These are phyloP conservation scores for Lysiphlebus fabarum DNA, from an alignment of 1,140 invertebrate species.

Conservation along the genomic window DNA sequence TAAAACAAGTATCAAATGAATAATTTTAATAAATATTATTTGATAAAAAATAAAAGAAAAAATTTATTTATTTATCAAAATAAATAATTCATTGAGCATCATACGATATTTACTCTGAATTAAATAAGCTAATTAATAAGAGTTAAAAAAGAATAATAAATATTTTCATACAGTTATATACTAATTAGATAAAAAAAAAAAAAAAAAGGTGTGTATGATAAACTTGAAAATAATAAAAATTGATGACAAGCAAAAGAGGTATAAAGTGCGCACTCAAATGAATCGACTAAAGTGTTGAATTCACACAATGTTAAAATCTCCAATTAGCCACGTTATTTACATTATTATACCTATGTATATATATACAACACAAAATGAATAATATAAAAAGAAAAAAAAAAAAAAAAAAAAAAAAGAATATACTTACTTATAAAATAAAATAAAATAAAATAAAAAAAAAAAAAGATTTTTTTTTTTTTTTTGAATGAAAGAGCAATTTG, in stretches of 20 bases:
- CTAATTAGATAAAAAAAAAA: conserved; percentile 14
- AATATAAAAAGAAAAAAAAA: no score
- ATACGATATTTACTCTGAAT: conserved; percentile 20
- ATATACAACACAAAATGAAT: no score
- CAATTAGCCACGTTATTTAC: conserved; percentile 55
- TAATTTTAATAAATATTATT: no score
- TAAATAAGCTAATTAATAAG: conserved; percentile 21
- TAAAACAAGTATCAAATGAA: no score
- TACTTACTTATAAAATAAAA: no score
- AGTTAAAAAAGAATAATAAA: not conserved
- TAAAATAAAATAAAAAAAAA: no score
- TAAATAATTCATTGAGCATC: not conserved
- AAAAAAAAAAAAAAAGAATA: not conserved
- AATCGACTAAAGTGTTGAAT: conserved; percentile 17
- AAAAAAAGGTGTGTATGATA: conserved; percentile 19
- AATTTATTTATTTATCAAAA: not conserved
- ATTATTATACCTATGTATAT: conserved; percentile 42
- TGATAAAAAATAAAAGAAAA: no score
- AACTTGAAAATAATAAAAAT: conserved; percentile 23
- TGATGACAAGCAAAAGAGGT: conserved; percentile 19
- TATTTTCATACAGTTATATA: no score
- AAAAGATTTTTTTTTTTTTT: not conserved
- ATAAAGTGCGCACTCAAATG: conserved; percentile 27
- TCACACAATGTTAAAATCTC: conserved; percentile 35
- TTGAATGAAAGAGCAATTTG: not conserved